These are phyloP conservation scores for Myotis brandtii DNA, from an alignment of 2,113 vertebrate species.

Conservation along the genomic window DNA sequence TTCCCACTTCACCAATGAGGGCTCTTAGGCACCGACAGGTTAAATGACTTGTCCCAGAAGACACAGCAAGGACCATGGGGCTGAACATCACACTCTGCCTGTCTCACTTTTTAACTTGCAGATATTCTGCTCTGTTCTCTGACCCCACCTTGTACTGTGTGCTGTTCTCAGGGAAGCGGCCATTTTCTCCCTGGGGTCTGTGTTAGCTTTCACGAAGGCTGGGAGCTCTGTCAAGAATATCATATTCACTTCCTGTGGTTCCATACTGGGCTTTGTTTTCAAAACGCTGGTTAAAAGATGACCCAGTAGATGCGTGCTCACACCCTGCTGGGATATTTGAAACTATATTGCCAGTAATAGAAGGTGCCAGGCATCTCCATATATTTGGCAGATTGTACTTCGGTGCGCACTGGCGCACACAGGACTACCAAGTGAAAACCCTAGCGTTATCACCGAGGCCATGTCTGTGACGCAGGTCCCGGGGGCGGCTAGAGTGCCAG, in stretches of 20 bases:
- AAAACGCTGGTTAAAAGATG: neutral
- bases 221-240: neutral
- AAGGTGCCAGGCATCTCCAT: neutral
- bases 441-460: too few species aligned
- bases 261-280: neutral
- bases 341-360: neutral
- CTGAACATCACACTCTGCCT: neutral
- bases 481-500: rapidly evolving
- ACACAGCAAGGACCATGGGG: neutral
- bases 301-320: neutral
- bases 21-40: neutral
- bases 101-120: neutral
- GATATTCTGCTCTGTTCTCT: neutral
- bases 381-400: neutral
- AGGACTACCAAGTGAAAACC: neutral
- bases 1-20: neutral
- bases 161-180: neutral
- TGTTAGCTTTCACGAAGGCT: neutral
- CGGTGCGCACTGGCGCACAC: neutral
- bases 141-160: neutral
- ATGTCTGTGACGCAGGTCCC: neutral
- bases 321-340: neutral
- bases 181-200: neutral
- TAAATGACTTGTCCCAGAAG: neutral
- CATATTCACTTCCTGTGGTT: too few species aligned